These are phyloP conservation scores for Actinopyga echinites DNA, from an alignment of 53 echinoderm and acorn worm species.

Conservation along the genomic window DNA sequence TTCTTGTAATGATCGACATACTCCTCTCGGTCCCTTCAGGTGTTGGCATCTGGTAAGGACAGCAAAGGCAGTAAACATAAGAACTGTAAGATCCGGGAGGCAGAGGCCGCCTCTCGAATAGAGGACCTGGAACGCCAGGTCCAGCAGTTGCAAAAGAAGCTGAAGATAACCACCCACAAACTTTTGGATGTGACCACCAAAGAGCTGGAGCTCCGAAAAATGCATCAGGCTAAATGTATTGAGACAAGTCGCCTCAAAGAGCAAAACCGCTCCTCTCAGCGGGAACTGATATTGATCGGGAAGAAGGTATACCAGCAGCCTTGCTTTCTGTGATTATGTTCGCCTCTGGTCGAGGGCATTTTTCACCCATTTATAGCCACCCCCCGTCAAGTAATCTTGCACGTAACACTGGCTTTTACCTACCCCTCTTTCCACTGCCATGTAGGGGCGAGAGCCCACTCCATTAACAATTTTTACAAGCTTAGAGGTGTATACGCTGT, in stretches of 20 bases:
- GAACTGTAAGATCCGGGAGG: constrained; percentile 33
- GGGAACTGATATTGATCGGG: constrained; percentile 69
- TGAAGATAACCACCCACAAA: constrained; percentile 86
- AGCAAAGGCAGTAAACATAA: constrained; percentile 30
- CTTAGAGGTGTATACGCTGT: no score
- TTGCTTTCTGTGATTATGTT: constrained; percentile 27
- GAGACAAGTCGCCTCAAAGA: constrained; percentile 81
- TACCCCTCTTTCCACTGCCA: background rate
- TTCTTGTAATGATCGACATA: background rate
- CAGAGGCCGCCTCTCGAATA: constrained; percentile 41
- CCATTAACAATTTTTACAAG: background rate
- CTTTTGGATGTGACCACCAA: constrained; percentile 90
- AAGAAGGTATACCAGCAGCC: constrained; percentile 76
- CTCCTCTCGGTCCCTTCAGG: constrained; percentile 33
- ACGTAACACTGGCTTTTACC: background rate
- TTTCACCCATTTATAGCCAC: background rate
- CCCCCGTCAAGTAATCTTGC: no score
- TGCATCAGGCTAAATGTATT: constrained; percentile 83
- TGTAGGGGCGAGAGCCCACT: constrained; percentile 2
- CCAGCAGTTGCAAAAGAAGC: constrained; percentile 73
- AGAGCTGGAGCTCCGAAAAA: constrained; percentile 86
- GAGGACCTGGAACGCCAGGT: constrained; percentile 78
- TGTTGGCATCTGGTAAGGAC: constrained; percentile 17
- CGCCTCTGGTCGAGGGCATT: constrained; percentile 24
- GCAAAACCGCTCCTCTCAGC: constrained; percentile 67